Evolutionary conservation across 2,888 invertebrate genomes (phyloP).

Genomic region (Tyria jacobaeae): DNA sequence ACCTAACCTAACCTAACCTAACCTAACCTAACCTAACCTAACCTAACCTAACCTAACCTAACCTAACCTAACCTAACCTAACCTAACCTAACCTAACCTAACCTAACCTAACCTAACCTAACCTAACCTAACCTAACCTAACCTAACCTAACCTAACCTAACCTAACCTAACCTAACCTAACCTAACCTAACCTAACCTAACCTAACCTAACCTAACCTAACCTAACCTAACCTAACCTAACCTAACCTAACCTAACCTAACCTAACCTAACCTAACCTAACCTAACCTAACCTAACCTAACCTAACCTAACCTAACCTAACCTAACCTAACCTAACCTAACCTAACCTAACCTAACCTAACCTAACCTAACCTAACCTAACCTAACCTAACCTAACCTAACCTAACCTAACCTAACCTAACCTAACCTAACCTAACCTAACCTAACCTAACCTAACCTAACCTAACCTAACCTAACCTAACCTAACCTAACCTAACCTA

Average conservation of each 20-base stretch:
- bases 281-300: constrained; percentile 28
- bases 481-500: constrained; percentile 32
- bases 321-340: constrained; percentile 26
- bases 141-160: constrained; percentile 26
- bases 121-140: constrained; percentile 26
- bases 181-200: constrained; percentile 28
- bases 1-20: constrained; percentile 19
- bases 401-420: constrained; percentile 27
- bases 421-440: constrained; percentile 22
- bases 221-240: constrained; percentile 34
- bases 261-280: constrained; percentile 38
- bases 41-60: constrained; percentile 25
- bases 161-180: constrained; percentile 27
- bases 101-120: constrained; percentile 25
- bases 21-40: constrained; percentile 22
- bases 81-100: constrained; percentile 24
- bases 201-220: constrained; percentile 13
- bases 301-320: constrained; percentile 39
- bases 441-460: constrained; percentile 32
- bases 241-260: constrained; percentile 44
- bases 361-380: constrained; percentile 35
- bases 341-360: constrained; percentile 20
- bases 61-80: constrained; percentile 26
- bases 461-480: constrained; percentile 32
- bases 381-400: constrained; percentile 33